Evolutionary conservation across 2,797 vertebrate genomes (phyloP), one percentile per base, ranked within the genome.

Genomic region (Pipistrellus pipistrellus): DNA sequence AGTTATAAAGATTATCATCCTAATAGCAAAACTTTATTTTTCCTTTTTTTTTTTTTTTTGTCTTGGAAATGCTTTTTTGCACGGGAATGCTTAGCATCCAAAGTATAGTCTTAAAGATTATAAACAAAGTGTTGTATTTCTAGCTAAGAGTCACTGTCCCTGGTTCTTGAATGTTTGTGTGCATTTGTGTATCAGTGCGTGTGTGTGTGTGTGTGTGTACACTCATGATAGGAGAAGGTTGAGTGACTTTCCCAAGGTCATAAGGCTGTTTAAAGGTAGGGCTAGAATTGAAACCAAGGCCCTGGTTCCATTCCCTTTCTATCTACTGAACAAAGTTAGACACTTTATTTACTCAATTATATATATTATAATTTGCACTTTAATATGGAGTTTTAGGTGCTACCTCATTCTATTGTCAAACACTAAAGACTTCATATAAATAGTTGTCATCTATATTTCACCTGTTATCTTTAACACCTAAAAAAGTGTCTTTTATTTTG

Each of bases 401-500:
- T 57, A 75, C 2, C 32, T 57, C 4, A 55, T 8, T n/a, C 32
- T 48, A 48, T 1, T 90, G 11, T 35, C 12, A 93, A 86, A 88
- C 2, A 41, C 1, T 85, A 68, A 76, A 84, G 8, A 13, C 53
- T 90, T 85, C 57, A 48, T 51, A 51, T 78, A 35, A 92, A 62
- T 68, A 75, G 82, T 87, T 91, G 62, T 9, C 41, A 93, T 30
- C 3, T 2, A 44, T 72, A 46, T 38, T 35, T 2, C 25, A 77
- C 13, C 13, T 90, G 48, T 75, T 82, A 51, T n/a, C 23, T 86
- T 92, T 90, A 93, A 51, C n/a, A 73, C 46, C 4, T 15, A 77
- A 94, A 35, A 35, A n/a, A 59, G 5, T 32, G 2, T 55, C 25
- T 94, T 95, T 18, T 87, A 48, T 30, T 91, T 93, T 91, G 53